Evolutionary conservation across 2,797 vertebrate species (phyloP), one percentile per base, ranked within the genome.

Genomic region (Pygocentrus nattereri): DNA sequence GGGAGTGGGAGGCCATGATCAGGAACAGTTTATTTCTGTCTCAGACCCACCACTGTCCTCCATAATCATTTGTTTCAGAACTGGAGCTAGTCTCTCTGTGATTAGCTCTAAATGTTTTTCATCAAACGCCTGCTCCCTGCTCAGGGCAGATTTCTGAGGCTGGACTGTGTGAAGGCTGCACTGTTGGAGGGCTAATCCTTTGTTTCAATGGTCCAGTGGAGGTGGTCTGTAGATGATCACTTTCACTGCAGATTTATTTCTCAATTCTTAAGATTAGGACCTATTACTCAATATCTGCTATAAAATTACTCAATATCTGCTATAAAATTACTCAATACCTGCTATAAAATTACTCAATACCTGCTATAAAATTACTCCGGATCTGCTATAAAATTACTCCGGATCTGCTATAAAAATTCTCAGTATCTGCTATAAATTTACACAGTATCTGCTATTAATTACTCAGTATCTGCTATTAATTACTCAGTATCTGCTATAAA

Each of bases 1-100:
- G 54, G 58, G 58, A 65, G 62, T 65, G 62, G 62, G 62, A 65
- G 62, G 62, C 30, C 62, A 10, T 38, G 19, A 34, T 34, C 30
- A 65, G 62, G 15, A 21, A 34, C 19, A 8, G 64, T 41, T n/a
- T 67, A 67, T 67, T 67, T 67, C 31, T 1, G 38, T 67, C 64
- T 67, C 62, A 65, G 27, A 31, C 30, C 64, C 64, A 41, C 64
- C 38, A 15, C 64, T 13, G 64, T 67, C 64, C 38, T 44, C 34
- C n/a, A 25, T 41, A 41, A 67, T 67, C 67, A 67, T 67, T 67
- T 41, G 25, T 67, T 44, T 23, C 19, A 44, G 21, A 41, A 23
- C 4, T 2, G 34, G 18, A 3, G 34, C 4, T 23, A 5, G 64
- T 11, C 34, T 38, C 27, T 31, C 31, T 19, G 62, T 38, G 30